Evolutionary conservation across 2,888 invertebrate species (phyloP).

Genomic region (Celastrina argiolus): DNA sequence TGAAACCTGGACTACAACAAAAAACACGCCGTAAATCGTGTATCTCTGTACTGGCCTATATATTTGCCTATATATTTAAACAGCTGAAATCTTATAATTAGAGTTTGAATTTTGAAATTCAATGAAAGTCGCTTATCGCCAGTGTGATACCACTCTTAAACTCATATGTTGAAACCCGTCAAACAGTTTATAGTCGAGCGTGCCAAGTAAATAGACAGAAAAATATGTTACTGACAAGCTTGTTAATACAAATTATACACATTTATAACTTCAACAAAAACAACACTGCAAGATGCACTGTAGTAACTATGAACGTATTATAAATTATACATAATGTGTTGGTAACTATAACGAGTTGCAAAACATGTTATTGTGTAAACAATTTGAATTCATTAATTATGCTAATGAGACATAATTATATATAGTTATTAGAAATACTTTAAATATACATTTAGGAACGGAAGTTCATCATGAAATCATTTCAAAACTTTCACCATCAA

Average conservation of each 20-base stretch:
- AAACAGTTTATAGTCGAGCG: background rate
- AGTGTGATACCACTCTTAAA: background rate
- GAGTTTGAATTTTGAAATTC: too few species aligned
- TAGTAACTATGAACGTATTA: too few species aligned
- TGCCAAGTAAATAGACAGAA: background rate
- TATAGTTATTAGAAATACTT: background rate
- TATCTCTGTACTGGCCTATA: too few species aligned
- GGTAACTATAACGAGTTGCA: background rate
- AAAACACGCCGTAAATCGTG: too few species aligned
- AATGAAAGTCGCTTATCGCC: too few species aligned
- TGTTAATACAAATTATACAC: background rate
- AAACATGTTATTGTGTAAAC: conserved; percentile 1
- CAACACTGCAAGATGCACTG: background rate
- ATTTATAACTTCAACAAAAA: background rate
- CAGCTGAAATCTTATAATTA: too few species aligned
- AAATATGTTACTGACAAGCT: background rate
- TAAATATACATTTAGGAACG: background rate
- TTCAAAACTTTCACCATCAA: background rate
- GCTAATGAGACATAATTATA: background rate
- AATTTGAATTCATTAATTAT: background rate
- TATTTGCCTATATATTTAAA: too few species aligned
- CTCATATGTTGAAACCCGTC: background rate
- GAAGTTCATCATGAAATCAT: background rate
- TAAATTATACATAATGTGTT: too few species aligned
- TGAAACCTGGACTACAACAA: too few species aligned